Percentiles rank a stretch among this genome's conserved stretches.
phyloP scores from a whole-genome alignment of 2,888 invertebrate genomes.

The Uloborus plumipes region DNA sequence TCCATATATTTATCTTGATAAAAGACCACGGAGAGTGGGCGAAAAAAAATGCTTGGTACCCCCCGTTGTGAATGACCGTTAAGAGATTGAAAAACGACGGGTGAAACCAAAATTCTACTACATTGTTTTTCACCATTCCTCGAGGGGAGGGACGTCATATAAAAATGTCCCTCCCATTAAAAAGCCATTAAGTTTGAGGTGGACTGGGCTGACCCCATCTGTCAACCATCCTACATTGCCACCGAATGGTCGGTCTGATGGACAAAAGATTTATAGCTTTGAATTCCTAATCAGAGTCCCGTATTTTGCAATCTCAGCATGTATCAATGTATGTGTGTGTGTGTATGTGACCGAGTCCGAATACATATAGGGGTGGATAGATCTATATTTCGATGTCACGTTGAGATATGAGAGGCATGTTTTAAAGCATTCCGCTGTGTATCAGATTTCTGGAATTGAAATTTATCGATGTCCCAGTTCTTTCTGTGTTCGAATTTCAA shows the following conservation, averaged over 20 bases:
- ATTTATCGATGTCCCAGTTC: too few species aligned
- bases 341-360: too few species aligned
- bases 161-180: constrained; percentile 53
- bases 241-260: constrained; percentile 30
- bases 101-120: constrained; percentile 29
- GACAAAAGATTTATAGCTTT: constrained; percentile 47
- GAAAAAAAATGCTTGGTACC: constrained; percentile 28
- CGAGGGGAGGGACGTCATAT: background rate
- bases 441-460: too few species aligned
- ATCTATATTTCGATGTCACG: too few species aligned
- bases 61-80: constrained; percentile 47
- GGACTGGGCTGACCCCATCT: constrained; percentile 58
- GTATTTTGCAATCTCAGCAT: too few species aligned
- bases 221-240: constrained; percentile 49
- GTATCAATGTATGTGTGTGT: too few species aligned
- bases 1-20: constrained; percentile 52
- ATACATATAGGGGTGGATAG: too few species aligned
- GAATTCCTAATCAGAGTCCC: background rate
- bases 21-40: constrained; percentile 19
- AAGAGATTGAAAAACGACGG: constrained; percentile 42
- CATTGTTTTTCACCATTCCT: constrained; percentile 4
- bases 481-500: too few species aligned
- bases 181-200: constrained; percentile 62
- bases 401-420: too few species aligned
- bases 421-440: too few species aligned